Conservation (phyloP, 2,888 invertebrate genomes). For the Helicoverpa assulta region DNA sequence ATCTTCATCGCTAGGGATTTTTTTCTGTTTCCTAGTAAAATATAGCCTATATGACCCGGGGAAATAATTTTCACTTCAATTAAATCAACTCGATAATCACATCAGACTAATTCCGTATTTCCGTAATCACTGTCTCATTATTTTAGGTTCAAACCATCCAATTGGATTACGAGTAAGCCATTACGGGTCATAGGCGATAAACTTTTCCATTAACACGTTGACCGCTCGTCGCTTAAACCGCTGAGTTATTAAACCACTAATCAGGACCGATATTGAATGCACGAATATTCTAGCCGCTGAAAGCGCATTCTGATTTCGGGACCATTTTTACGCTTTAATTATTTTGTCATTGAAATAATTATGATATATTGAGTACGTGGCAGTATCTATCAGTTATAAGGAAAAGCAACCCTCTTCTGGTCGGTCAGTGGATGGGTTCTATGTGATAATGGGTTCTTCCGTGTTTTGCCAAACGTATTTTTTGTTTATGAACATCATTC, state of each 20-base stretch:
- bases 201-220: constrained; percentile 2
- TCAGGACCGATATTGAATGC: constrained; percentile 68
- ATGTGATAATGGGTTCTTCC: too few relatives aligned
- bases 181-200: background rate
- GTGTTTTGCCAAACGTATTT: too few relatives aligned
- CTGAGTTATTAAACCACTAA: constrained; percentile 61
- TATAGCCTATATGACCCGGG: too few relatives aligned
- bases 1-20: too few relatives aligned
- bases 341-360: background rate
- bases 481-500: too few relatives aligned
- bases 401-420: too few relatives aligned
- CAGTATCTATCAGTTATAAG: too few relatives aligned
- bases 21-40: too few relatives aligned
- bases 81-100: too few relatives aligned
- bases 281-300: constrained; percentile 58
- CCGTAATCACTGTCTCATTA: background rate
- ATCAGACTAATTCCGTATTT: background rate
- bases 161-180: background rate
- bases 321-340: constrained; percentile 8
- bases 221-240: constrained; percentile 50
- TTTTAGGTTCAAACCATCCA: background rate
- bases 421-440: too few relatives aligned
- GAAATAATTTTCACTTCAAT: too few relatives aligned
- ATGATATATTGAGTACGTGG: background rate
- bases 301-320: constrained; percentile 20